These are phyloP conservation scores for Pseudomugil tenellus DNA, from an alignment of 2,797 vertebrate genomes.

Conservation along the genomic window DNA sequence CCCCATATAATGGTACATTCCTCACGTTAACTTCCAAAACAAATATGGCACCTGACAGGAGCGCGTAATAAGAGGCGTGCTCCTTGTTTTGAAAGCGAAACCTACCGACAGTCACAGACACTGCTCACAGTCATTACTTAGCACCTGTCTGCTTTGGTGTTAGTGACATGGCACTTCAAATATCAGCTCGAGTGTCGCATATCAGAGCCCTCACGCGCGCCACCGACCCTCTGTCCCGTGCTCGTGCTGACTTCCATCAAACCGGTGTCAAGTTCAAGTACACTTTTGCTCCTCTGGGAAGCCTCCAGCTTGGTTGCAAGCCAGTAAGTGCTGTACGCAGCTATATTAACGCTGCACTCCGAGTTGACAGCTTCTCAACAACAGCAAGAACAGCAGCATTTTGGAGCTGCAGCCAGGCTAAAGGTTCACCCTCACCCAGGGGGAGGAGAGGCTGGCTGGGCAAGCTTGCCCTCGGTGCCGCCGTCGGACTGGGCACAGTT, in stretches of 20 bases:
- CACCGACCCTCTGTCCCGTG: slow-evolving; percentile 32
- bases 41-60: slow-evolving; percentile 58
- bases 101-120: neutral
- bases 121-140: neutral
- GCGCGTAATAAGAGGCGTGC: neutral
- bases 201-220: slow-evolving; percentile 35
- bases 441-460: slow-evolving; percentile 35
- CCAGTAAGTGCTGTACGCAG: slow-evolving; percentile 41
- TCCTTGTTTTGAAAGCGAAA: slow-evolving; percentile 57
- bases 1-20: slow-evolving; percentile 58
- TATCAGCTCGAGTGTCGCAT: slow-evolving; percentile 59
- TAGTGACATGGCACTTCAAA: slow-evolving; percentile 69
- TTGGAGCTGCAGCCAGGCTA: slow-evolving; percentile 48
- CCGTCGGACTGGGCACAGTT: slow-evolving; percentile 59
- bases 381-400: slow-evolving; percentile 21
- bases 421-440: slow-evolving; percentile 4
- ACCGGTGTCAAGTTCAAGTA: slow-evolving; percentile 63
- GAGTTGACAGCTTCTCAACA: slow-evolving; percentile 53
- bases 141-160: neutral
- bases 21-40: slow-evolving; percentile 50
- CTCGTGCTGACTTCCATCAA: slow-evolving; percentile 34
- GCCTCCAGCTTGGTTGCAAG: slow-evolving; percentile 23
- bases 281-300: slow-evolving; percentile 24
- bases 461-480: slow-evolving; percentile 50
- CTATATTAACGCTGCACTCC: slow-evolving; percentile 47